Conservation (phyloP, 2,888 invertebrate species). For the Plebejus anna region DNA sequence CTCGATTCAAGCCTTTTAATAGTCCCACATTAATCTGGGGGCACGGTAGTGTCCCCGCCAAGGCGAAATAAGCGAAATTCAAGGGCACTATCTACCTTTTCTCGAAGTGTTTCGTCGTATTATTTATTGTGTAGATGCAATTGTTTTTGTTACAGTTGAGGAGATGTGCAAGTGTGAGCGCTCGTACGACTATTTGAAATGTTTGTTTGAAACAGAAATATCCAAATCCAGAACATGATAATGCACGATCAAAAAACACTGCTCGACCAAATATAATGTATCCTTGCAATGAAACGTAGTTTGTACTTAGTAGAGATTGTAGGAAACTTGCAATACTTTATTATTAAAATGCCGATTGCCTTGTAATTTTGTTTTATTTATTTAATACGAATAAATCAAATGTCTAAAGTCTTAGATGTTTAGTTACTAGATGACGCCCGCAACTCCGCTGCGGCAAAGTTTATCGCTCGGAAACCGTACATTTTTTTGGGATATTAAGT, state of each 20-base stretch:
- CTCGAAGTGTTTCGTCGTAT: no score
- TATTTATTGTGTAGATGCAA: not conserved
- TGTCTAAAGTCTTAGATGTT: not conserved
- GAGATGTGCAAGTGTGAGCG: conserved; percentile 73
- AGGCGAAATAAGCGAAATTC: no score
- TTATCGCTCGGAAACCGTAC: no score
- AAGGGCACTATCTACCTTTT: no score
- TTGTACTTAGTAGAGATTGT: not conserved
- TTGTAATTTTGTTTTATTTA: not conserved
- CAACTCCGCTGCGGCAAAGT: no score
- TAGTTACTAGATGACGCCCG: not conserved
- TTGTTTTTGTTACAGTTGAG: conserved; percentile 55
- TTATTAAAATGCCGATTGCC: not conserved
- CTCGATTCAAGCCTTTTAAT: no score
- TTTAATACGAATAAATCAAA: not conserved
- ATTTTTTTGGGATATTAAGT: no score
- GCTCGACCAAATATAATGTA: not conserved
- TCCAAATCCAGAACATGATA: conserved; percentile 45
- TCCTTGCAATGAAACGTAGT: not conserved
- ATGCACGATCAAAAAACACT: conserved; percentile 5
- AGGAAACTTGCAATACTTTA: not conserved
- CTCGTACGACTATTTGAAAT: conserved; percentile 75
- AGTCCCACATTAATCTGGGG: no score
- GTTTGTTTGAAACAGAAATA: conserved; percentile 67
- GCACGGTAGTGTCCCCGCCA: no score